Percentiles rank a stretch among this genome's conserved stretches.
Conservation (phyloP, 2,888 invertebrate genomes). For the Chloromyia formosa region DNA sequence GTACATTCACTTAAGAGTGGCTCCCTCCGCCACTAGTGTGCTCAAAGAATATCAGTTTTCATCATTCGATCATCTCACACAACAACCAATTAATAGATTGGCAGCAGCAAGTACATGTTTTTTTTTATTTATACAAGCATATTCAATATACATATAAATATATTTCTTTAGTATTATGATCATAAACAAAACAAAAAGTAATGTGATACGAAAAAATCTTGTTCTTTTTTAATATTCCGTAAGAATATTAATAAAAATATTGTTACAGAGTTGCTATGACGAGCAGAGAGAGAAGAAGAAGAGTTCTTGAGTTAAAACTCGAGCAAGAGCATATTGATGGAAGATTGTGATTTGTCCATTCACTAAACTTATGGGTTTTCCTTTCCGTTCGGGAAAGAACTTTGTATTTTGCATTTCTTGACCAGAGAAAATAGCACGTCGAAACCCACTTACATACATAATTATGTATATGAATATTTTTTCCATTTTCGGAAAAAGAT, state of each 20-base stretch:
- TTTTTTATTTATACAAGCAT: conserved; percentile 14
- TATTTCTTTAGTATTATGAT: conserved; percentile 33
- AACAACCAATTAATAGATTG: conserved; percentile 19
- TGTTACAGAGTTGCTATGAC: conserved; percentile 19
- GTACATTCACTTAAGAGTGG: neutral
- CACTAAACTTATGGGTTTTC: neutral
- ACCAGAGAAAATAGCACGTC: no score
- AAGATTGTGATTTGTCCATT: neutral
- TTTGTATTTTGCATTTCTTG: neutral
- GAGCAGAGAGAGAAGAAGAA: conserved; percentile 1
- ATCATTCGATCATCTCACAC: conserved; percentile 13
- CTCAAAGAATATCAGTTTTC: conserved; percentile 3
- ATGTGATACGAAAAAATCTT: conserved; percentile 27
- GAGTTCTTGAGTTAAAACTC: neutral
- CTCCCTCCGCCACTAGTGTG: neutral
- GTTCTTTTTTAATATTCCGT: conserved; percentile 25
- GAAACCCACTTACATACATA: no score
- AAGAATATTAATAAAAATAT: conserved; percentile 19
- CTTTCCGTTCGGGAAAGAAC: neutral
- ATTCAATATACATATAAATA: conserved; percentile 13
- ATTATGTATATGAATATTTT: no score
- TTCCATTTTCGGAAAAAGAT: no score
- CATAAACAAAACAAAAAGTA: conserved; percentile 19
- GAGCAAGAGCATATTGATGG: neutral
- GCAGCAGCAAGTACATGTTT: conserved; percentile 31